Conservation (phyloP, 1,140 invertebrate species). For the Drosophila grimshawi region DNA sequence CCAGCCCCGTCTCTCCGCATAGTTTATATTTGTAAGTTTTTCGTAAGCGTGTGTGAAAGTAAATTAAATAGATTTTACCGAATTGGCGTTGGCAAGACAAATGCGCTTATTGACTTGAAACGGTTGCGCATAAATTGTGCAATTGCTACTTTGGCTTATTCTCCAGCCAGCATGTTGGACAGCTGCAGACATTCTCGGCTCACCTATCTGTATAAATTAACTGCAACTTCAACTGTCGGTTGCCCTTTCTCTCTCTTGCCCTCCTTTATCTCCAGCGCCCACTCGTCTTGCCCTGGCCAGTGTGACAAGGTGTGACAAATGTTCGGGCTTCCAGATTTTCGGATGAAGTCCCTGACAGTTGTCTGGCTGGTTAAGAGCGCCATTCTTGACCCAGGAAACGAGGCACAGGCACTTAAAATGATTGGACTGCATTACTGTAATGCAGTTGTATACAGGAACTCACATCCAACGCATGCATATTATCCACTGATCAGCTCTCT, state of each 20-base stretch:
- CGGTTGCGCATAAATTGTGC: conserved; percentile 71
- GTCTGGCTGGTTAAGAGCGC: conserved; percentile 11
- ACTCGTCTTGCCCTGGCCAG: not conserved
- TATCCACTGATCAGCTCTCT: conserved; percentile 10
- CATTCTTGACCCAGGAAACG: conserved; percentile 11
- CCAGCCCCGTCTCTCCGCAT: no score
- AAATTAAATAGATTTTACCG: conserved; percentile 64
- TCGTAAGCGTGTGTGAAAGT: conserved; percentile 43
- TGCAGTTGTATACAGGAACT: not conserved
- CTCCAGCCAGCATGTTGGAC: conserved; percentile 2
- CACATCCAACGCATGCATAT: not conserved
- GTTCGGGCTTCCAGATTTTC: conserved; percentile 34
- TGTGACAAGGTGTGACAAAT: conserved; percentile 27
- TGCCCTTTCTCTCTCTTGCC: not conserved
- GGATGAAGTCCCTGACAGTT: conserved; percentile 33
- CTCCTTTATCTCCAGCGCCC: not conserved
- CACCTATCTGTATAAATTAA: conserved; percentile 60
- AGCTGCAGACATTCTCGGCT: conserved; percentile 1
- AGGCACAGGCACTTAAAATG: conserved; percentile 33
- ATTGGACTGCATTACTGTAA: conserved; percentile 31
- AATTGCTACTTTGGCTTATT: conserved; percentile 42
- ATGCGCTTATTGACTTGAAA: conserved; percentile 82
- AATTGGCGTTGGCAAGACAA: conserved; percentile 64
- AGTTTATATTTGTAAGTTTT: no score
- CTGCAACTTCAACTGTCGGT: conserved; percentile 23